Conservation (phyloP, 2,888 invertebrate genomes). For the Chrysina gloriosa region DNA sequence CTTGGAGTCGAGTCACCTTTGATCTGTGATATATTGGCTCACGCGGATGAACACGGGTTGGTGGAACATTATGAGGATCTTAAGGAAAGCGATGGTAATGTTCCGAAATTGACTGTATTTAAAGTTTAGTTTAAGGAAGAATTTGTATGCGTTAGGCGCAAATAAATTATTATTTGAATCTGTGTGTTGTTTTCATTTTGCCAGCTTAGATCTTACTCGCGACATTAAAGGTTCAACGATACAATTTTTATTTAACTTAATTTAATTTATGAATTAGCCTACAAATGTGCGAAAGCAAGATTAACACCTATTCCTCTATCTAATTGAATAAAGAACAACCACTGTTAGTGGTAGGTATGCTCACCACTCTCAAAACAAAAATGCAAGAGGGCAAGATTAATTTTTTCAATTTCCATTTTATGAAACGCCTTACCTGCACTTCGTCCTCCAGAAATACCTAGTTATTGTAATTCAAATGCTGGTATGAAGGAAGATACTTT, state of each 20-base stretch:
- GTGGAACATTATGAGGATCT: conserved; percentile 60
- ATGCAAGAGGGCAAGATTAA: no score
- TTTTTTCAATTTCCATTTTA: no score
- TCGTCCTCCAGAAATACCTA: no score
- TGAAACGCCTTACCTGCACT: no score
- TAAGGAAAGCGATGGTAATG: conserved; percentile 47
- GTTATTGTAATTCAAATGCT: no score
- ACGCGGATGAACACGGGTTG: conserved; percentile 85
- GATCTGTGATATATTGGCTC: conserved; percentile 85
- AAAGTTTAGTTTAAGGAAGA: conserved; percentile 25
- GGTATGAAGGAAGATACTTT: no score
- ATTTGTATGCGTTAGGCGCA: background rate
- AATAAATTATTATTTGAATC: conserved; percentile 19
- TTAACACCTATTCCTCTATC: no score
- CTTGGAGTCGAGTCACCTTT: conserved; percentile 94
- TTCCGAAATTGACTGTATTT: conserved; percentile 45
- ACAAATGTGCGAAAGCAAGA: no score
- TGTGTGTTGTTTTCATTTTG: background rate
- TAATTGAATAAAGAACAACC: no score
- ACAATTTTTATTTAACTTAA: background rate
- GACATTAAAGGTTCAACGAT: background rate
- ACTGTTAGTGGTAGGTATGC: no score
- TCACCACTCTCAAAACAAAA: no score
- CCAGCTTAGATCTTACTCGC: background rate
- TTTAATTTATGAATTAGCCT: background rate